Evolutionary conservation across 2,113 vertebrate species (phyloP), one percentile per base, ranked within the genome.

Genomic region (Oenanthe melanoleuca): DNA sequence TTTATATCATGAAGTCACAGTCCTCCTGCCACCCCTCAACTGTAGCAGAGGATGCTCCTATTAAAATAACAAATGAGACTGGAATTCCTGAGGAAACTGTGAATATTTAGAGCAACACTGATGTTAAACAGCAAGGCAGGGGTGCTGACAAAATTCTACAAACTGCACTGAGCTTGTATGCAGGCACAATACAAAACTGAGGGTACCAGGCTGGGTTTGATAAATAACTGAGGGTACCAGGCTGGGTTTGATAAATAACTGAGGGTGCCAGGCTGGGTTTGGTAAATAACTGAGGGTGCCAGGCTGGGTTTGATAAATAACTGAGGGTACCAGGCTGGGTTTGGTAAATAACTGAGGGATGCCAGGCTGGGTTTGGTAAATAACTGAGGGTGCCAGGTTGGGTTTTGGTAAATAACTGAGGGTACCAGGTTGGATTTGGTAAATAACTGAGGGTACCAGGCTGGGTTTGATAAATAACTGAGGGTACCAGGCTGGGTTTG

Each of bases 61-160:
- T 33, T 37, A 42, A 67, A 80, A 53, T 6, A 61, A 88, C 2
- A 28, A 72, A 10, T 0, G 19, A n/a, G 38, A 52, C 1, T 26
- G 55, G 65, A 70, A 74, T 52, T 57, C 47, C 33, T 0, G 3
- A 60, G 40, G 63, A 53, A 82, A 64, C 0, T 1, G 11, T 19
- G 47, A 31, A 5, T 8, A 12, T 33, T 69, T 15, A 16, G 29
- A 50, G 12, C 31, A 59, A 16, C 18, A 22, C 0, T 18, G 42
- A 26, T 66, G n/a, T 17, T 26, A 34, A 79, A 79, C 72, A 44
- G 45, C 57, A 71, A 3, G 5, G 66, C 5, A 4, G 44, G 22
- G 44, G 22, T 14, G 2, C n/a, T 40, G 31, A 17, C 8, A 6
- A 0, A 63, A 9, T 15, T 10, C 40, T 14, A 8, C 31, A 60